Evolutionary conservation across 2,797 vertebrate species (phyloP).

Genomic region (Scleropages formosus): DNA sequence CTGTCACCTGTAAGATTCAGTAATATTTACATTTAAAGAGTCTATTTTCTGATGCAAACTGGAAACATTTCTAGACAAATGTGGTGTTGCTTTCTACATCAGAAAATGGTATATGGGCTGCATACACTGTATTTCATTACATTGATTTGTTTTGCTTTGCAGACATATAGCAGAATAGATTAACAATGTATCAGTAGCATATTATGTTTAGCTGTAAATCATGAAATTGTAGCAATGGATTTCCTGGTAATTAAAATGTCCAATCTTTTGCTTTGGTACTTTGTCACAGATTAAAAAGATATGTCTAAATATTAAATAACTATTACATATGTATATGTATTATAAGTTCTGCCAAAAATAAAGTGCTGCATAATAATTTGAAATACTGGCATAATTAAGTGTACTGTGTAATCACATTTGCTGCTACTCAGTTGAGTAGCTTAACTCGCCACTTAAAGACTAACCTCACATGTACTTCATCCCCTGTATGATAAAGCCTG

Average conservation of each 20-base stretch:
- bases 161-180: no score
- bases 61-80: background rate
- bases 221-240: no score
- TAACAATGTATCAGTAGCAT: no score
- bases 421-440: slow-evolving; percentile 7
- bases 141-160: no score
- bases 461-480: slow-evolving; percentile 19
- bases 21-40: background rate
- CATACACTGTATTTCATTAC: no score
- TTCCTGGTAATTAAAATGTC: no score
- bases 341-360: background rate
- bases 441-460: background rate
- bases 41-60: background rate
- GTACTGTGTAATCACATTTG: background rate
- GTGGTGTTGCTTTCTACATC: no score
- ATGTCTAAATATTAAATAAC: background rate
- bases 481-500: slow-evolving; percentile 36
- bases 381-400: slow-evolving; percentile 1
- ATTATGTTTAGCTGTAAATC: no score
- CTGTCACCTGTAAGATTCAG: background rate
- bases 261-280: no score
- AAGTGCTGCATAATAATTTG: background rate
- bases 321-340: background rate
- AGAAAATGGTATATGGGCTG: no score
- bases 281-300: no score